Conservation (phyloP, 2,113 vertebrate species). For the Cygnus atratus region DNA sequence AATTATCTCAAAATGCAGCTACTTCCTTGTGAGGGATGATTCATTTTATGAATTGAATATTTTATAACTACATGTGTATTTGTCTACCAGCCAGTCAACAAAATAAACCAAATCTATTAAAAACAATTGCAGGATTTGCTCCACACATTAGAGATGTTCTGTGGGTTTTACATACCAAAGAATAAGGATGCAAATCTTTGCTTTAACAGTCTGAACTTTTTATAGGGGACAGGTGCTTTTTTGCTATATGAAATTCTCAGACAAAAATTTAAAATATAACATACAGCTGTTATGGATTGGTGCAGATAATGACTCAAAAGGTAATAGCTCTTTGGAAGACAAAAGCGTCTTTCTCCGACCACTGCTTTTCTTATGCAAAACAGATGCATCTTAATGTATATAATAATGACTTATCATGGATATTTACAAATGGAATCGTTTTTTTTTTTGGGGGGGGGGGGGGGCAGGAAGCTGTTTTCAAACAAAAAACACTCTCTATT, state of each 20-base stretch:
- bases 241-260: not conserved
- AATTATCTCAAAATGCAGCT: not conserved
- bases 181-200: not conserved
- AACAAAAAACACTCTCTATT: not conserved
- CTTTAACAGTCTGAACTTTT: not conserved
- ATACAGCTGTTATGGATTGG: not conserved
- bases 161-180: not conserved
- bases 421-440: not conserved
- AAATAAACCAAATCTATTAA: not conserved
- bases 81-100: not conserved
- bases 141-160: not conserved
- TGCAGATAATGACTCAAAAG: not conserved
- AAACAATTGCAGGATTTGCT: not conserved
- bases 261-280: not conserved
- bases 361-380: not conserved
- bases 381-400: too few species aligned
- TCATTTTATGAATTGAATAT: not conserved
- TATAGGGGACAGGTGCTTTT: not conserved
- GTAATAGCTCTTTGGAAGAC: not conserved
- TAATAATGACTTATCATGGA: not conserved
- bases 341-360: not conserved
- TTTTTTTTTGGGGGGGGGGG: fast-evolving
- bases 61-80: not conserved
- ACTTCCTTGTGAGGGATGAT: not conserved
- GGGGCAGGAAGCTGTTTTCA: not conserved